A percentile compares a stretch with the other conserved stretches of the same genome.
Evolutionary conservation across 1,140 invertebrate species (phyloP).

Genomic region (Cydia strobilella): DNA sequence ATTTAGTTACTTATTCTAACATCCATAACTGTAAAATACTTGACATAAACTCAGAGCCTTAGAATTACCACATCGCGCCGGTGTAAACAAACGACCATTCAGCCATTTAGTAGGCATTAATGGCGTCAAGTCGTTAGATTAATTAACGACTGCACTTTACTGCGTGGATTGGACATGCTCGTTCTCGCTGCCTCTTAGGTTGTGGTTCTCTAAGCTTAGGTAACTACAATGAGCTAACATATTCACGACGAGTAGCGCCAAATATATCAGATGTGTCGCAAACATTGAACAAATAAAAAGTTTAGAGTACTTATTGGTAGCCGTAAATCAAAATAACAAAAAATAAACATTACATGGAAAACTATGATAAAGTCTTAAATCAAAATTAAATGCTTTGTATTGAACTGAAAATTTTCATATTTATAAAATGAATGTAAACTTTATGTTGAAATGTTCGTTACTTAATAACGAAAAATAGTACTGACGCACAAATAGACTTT

Average conservation of each 20-base stretch:
- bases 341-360: too few relatives aligned
- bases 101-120: conserved; percentile 24
- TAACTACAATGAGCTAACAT: neutral
- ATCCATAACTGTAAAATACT: neutral
- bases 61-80: neutral
- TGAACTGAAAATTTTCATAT: too few relatives aligned
- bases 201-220: neutral
- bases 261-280: neutral
- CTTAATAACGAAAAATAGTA: too few relatives aligned
- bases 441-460: too few relatives aligned
- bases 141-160: conserved; percentile 25
- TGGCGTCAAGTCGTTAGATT: conserved; percentile 24
- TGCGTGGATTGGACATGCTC: neutral
- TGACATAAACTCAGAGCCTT: neutral
- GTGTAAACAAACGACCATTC: conserved; percentile 18
- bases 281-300: too few relatives aligned
- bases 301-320: too few relatives aligned
- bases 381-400: too few relatives aligned
- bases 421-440: too few relatives aligned
- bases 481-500: too few relatives aligned
- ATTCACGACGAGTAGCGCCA: neutral
- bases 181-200: neutral
- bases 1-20: too few relatives aligned
- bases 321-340: too few relatives aligned
- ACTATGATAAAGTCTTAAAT: too few relatives aligned